Percentiles rank a stretch among this genome's conserved stretches.
phyloP scores from a whole-genome alignment of 2,113 vertebrate species.

The Chamaetylas fuelleborni region DNA sequence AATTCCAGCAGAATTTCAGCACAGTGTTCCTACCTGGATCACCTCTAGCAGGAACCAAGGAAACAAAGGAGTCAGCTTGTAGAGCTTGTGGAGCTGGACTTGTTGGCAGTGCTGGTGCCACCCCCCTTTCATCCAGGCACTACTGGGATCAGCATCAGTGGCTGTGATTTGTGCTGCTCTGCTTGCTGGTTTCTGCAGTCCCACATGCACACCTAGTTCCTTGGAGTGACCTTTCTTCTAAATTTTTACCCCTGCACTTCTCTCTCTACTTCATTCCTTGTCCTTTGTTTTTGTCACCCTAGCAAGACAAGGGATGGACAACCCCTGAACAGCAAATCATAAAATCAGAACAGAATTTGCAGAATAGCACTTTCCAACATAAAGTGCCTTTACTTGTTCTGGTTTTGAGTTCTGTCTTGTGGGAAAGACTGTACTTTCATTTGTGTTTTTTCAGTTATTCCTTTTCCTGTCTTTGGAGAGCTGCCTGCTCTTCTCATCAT shows the following conservation, averaged over 20 bases:
- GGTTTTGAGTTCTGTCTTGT: neutral
- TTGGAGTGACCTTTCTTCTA: neutral
- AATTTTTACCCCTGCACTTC: neutral
- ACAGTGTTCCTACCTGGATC: neutral
- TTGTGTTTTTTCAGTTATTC: neutral
- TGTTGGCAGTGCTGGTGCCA: neutral
- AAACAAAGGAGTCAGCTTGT: neutral
- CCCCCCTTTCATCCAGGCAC: neutral
- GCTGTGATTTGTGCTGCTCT: neutral
- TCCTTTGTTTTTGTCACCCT: neutral
- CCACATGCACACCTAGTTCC: neutral
- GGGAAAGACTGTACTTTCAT: neutral
- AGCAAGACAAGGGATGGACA: neutral
- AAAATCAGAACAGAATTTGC: neutral
- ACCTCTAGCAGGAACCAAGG: neutral
- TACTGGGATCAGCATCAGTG: neutral
- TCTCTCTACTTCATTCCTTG: neutral
- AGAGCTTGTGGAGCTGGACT: neutral
- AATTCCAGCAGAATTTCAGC: neutral
- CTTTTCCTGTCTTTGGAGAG: neutral
- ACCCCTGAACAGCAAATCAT: rapidly evolving
- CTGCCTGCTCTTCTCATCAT: neutral
- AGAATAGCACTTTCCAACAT: neutral
- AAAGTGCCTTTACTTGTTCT: neutral
- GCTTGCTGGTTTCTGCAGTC: neutral